Evolutionary conservation across 1,140 invertebrate genomes (phyloP).

Genomic region (Halotydeus destructor): DNA sequence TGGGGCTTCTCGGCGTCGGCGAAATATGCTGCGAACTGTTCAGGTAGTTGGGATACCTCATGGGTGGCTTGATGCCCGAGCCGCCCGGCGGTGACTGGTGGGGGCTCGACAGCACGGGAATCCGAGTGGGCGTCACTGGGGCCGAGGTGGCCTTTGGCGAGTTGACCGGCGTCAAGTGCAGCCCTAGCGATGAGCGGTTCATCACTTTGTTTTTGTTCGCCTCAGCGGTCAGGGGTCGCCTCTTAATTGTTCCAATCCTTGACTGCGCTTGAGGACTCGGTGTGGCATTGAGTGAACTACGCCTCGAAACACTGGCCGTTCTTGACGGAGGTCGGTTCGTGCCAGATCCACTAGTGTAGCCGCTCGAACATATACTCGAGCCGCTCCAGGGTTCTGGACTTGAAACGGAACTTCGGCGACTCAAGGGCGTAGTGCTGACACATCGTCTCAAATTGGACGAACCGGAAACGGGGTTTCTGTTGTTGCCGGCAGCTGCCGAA

Average conservation of each 20-base stretch:
- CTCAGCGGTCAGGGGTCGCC: neutral
- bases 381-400: constrained; percentile 13
- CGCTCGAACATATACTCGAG: neutral
- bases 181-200: neutral
- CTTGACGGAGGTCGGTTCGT: neutral
- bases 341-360: neutral
- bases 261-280: neutral
- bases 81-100: neutral
- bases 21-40: constrained; percentile 14
- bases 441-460: constrained; percentile 1
- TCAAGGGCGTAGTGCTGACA: constrained; percentile 11
- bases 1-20: neutral
- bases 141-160: neutral
- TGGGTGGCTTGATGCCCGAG: neutral
- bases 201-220: neutral
- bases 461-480: neutral
- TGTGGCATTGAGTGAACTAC: no score
- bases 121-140: neutral
- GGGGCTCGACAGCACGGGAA: neutral
- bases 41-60: constrained; percentile 12
- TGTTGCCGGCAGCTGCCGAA: neutral
- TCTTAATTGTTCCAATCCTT: neutral
- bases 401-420: constrained; percentile 10
- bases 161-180: neutral
- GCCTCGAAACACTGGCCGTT: neutral